phyloP scores from a whole-genome alignment of 2,113 vertebrate species.

The Pachyramphus minor region DNA sequence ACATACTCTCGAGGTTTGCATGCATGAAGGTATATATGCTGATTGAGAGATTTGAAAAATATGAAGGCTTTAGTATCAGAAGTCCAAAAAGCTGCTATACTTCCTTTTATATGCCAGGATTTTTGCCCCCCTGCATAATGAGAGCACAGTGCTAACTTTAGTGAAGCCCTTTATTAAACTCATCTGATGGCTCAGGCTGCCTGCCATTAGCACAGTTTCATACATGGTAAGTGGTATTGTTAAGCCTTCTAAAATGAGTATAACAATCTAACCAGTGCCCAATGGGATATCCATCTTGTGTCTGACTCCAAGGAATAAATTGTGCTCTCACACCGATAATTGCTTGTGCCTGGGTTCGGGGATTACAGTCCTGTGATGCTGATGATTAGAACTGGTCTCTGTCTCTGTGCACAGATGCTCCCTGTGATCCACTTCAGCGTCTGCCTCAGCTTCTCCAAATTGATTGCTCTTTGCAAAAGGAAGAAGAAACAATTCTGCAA shows the following conservation, averaged over 20 bases:
- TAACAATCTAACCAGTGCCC: neutral
- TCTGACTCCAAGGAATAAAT: constrained; percentile 21
- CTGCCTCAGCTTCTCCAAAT: neutral
- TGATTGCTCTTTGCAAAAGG: neutral
- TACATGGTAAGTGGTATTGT: neutral
- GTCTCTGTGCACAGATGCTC: neutral
- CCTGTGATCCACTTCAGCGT: neutral
- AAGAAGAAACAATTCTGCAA: neutral
- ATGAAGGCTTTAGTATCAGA: neutral
- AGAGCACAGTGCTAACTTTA: neutral
- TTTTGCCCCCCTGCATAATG: neutral
- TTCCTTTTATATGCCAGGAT: neutral
- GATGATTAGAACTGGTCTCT: neutral
- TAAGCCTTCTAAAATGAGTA: constrained; percentile 8
- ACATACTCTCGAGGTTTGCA: neutral
- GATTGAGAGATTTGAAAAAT: neutral
- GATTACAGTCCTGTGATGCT: neutral
- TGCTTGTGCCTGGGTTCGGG: constrained; percentile 7
- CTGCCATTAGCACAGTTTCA: neutral
- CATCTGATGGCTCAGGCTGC: neutral
- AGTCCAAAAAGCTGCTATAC: neutral
- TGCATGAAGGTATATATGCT: neutral
- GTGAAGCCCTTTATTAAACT: neutral
- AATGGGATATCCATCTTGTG: constrained; percentile 16
- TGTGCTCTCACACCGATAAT: constrained; percentile 21